These are phyloP conservation scores for Diarsia rubi DNA, from an alignment of 2,888 invertebrate species.

Conservation along the genomic window DNA sequence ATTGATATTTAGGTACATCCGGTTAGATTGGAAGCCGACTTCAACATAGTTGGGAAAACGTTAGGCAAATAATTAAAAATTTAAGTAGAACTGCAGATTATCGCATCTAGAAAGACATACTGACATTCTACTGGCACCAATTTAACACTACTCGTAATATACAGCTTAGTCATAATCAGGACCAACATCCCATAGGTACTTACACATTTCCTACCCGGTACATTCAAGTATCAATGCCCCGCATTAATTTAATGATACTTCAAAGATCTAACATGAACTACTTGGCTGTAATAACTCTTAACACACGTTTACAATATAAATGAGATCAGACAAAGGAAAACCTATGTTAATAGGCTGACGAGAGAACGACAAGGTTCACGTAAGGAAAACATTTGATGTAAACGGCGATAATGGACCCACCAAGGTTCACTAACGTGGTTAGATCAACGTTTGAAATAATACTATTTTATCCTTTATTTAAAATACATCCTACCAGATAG, in stretches of 20 bases:
- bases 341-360: neutral
- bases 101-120: neutral
- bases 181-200: neutral
- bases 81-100: neutral
- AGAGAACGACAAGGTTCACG: conserved; percentile 39
- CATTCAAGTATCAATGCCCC: neutral
- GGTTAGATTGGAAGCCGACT: too few species aligned
- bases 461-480: conserved; percentile 20
- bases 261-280: neutral
- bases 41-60: neutral
- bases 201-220: neutral
- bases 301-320: conserved; percentile 24
- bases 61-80: neutral
- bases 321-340: conserved; percentile 50
- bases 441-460: conserved; percentile 2
- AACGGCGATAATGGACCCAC: conserved; percentile 35
- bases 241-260: neutral
- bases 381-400: conserved; percentile 54
- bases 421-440: conserved; percentile 40
- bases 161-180: neutral
- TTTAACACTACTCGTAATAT: neutral
- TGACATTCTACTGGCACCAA: too few species aligned
- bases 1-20: neutral
- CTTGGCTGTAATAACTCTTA: neutral
- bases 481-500: neutral